phyloP scores from a whole-genome alignment of 2,888 invertebrate genomes.

The Thereva unica region DNA sequence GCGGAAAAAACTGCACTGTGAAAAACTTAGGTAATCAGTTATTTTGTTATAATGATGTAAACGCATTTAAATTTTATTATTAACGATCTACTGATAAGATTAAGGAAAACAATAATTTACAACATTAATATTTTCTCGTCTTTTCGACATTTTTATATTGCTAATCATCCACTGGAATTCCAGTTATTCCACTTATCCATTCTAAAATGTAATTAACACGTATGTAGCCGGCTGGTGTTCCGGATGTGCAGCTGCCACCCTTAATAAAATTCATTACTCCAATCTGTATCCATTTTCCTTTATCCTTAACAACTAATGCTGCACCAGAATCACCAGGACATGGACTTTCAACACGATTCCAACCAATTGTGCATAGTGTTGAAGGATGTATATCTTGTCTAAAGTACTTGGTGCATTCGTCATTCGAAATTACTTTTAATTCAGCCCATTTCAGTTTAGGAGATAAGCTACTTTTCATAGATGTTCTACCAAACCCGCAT shows the following conservation, averaged over 20 bases:
- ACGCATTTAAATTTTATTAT: too few relatives aligned
- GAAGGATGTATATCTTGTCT: not conserved
- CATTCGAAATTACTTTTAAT: slow-evolving; percentile 21
- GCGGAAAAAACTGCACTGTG: too few relatives aligned
- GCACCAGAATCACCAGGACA: slow-evolving; percentile 32
- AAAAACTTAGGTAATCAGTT: too few relatives aligned
- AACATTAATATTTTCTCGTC: too few relatives aligned
- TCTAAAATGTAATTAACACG: slow-evolving; percentile 15
- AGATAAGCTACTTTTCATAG: not conserved
- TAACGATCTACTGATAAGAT: too few relatives aligned
- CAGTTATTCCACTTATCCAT: slow-evolving; percentile 24
- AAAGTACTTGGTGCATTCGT: not conserved
- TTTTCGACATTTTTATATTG: not conserved
- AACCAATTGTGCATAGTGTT: slow-evolving; percentile 21
- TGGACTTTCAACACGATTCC: not conserved
- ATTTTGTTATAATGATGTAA: too few relatives aligned
- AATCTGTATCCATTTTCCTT: slow-evolving; percentile 12
- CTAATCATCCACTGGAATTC: not conserved
- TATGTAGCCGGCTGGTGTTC: slow-evolving; percentile 19
- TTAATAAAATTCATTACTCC: slow-evolving; percentile 23
- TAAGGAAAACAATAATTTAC: too few relatives aligned
- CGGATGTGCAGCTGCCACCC: slow-evolving; percentile 9
- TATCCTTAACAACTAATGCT: slow-evolving; percentile 15
- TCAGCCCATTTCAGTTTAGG: slow-evolving; percentile 11
- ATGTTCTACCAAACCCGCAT: slow-evolving; percentile 22